phyloP scores from a whole-genome alignment of 1,140 invertebrate genomes.

The Coenobita brevimanus region DNA sequence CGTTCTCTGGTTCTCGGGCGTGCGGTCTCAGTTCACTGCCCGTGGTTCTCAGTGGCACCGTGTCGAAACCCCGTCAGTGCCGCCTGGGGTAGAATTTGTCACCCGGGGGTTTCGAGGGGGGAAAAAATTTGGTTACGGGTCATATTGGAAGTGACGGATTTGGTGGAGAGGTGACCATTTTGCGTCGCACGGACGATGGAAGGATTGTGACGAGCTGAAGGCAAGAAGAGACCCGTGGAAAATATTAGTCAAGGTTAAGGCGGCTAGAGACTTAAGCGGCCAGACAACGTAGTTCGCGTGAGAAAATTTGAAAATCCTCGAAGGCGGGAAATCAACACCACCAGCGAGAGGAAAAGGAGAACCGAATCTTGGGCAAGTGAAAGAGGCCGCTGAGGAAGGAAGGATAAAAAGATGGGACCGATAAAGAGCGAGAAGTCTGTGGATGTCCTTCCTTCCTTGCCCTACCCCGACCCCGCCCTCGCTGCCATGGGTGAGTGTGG shows the following conservation, averaged over 20 bases:
- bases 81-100: not conserved
- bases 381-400: too few relatives aligned
- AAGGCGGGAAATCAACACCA: too few relatives aligned
- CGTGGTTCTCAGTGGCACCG: too few relatives aligned
- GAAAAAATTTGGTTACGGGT: not conserved
- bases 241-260: too few relatives aligned
- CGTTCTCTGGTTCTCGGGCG: slow-evolving; percentile 45
- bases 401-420: slow-evolving; percentile 46
- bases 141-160: not conserved
- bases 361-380: too few relatives aligned
- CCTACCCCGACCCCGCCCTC: slow-evolving; percentile 61
- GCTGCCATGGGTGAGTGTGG: slow-evolving; percentile 63
- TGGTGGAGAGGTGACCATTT: not conserved
- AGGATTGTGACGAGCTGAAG: too few relatives aligned
- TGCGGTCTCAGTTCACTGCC: slow-evolving; percentile 28
- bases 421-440: slow-evolving; percentile 66
- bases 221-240: too few relatives aligned
- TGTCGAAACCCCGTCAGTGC: slow-evolving; percentile 6
- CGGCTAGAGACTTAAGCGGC: too few relatives aligned
- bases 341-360: too few relatives aligned
- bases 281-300: too few relatives aligned
- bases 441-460: slow-evolving; percentile 56
- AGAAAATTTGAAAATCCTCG: too few relatives aligned
- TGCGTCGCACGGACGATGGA: too few relatives aligned
- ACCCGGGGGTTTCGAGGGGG: not conserved